Percentiles rank a stretch among this genome's conserved stretches.
These are phyloP conservation scores for Catostomus latipinnis DNA, from an alignment of 2,797 vertebrate species.

Conservation along the genomic window DNA sequence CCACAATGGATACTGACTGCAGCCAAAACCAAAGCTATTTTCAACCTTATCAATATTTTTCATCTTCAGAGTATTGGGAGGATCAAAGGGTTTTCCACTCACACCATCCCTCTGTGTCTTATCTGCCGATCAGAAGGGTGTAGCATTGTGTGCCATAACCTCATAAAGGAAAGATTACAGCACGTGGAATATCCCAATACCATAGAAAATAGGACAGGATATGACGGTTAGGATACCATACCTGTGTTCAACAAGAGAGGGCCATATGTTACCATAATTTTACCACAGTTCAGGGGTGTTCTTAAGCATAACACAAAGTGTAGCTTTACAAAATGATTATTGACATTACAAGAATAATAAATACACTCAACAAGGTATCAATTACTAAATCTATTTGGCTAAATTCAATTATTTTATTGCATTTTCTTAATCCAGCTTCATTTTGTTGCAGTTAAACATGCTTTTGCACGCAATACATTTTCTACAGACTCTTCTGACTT, in stretches of 20 bases:
- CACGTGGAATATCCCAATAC: constrained; percentile 2
- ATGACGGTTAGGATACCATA: background rate
- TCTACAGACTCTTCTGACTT: no score
- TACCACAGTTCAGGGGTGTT: background rate
- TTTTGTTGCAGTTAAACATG: no score
- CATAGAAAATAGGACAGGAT: background rate
- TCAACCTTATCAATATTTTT: constrained; percentile 31
- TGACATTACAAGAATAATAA: no score
- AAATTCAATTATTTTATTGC: no score
- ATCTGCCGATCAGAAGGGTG: constrained; percentile 42
- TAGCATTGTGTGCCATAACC: constrained; percentile 37
- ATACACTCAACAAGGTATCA: no score
- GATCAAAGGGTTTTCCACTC: constrained; percentile 47
- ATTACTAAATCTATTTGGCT: no score
- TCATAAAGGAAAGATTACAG: constrained; percentile 45
- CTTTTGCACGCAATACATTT: no score
- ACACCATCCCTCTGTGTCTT: constrained; percentile 24
- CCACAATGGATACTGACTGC: background rate
- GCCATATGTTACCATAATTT: no score
- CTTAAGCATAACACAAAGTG: no score
- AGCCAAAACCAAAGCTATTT: constrained; percentile 18
- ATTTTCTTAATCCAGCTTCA: no score
- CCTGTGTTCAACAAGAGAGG: background rate
- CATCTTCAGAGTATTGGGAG: constrained; percentile 32
- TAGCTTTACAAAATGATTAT: no score